phyloP scores from a whole-genome alignment of 2,888 invertebrate species.

The Alviniconcha strummeri region DNA sequence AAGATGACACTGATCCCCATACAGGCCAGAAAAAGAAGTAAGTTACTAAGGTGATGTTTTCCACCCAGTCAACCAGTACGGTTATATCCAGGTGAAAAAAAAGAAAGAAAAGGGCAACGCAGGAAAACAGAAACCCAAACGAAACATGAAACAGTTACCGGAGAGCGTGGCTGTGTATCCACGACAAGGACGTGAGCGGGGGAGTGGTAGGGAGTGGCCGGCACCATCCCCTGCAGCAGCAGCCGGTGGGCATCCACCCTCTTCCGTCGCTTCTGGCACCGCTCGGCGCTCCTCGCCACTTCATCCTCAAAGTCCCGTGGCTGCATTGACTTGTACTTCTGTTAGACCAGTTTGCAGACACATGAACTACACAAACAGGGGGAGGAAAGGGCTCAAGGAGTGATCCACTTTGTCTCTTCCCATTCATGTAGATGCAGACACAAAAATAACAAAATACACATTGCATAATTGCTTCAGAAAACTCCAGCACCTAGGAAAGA shows the following conservation, averaged over 20 bases:
- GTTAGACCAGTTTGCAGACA: neutral
- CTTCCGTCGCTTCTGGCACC: constrained; percentile 52
- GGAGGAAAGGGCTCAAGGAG: too few relatives aligned
- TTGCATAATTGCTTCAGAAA: too few relatives aligned
- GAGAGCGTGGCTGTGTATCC: constrained; percentile 65
- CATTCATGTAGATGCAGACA: too few relatives aligned
- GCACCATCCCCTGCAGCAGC: constrained; percentile 37
- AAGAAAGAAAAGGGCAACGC: neutral
- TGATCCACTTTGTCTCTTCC: too few relatives aligned
- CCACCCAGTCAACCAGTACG: too few relatives aligned
- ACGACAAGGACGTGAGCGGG: constrained; percentile 55
- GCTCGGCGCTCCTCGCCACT: constrained; percentile 63
- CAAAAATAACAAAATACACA: too few relatives aligned
- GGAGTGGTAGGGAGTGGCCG: constrained; percentile 48
- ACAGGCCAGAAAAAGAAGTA: too few relatives aligned
- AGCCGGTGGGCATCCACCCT: constrained; percentile 39
- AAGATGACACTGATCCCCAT: too few relatives aligned
- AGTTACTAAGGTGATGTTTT: too few relatives aligned
- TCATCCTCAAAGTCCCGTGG: constrained; percentile 70
- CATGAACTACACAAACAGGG: neutral
- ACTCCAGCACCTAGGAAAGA: too few relatives aligned
- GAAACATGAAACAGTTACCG: constrained; percentile 43
- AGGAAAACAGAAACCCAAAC: too few relatives aligned
- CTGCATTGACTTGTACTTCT: constrained; percentile 72
- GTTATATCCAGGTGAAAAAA: neutral